Evolutionary conservation across 2,888 invertebrate genomes (phyloP).

Genomic region (Petrolisthes cinctipes): DNA sequence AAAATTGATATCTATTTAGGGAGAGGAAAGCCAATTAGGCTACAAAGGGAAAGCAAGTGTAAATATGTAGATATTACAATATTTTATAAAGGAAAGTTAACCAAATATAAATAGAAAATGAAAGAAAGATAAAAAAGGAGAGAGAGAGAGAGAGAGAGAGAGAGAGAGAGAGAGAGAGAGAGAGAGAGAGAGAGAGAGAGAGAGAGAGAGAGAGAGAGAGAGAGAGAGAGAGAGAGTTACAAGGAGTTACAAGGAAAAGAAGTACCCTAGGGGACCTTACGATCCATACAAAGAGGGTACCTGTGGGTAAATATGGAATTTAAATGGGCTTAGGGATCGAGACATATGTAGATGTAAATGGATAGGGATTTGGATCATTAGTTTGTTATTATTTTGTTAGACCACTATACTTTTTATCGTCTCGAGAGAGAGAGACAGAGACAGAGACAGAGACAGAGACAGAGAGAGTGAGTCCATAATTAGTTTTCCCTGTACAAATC

Average conservation of each 20-base stretch:
- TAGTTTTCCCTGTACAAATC: neutral
- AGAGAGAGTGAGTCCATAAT: neutral
- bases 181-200: neutral
- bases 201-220: constrained; percentile 19
- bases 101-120: neutral
- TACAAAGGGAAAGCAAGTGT: neutral
- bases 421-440: neutral
- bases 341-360: too few species aligned
- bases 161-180: neutral
- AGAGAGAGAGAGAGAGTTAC: constrained; percentile 16
- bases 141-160: neutral
- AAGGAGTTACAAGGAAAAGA: too few species aligned
- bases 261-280: neutral
- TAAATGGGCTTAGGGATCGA: too few species aligned
- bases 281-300: too few species aligned
- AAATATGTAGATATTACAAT: too few species aligned
- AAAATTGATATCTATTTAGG: neutral
- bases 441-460: neutral
- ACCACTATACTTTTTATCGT: too few species aligned
- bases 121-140: neutral
- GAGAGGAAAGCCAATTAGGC: neutral
- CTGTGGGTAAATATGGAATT: too few species aligned
- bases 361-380: too few species aligned
- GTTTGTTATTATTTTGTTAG: too few species aligned
- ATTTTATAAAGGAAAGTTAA: too few species aligned